Percentiles rank a stretch among this genome's conserved stretches.
phyloP scores from a whole-genome alignment of 2,888 invertebrate genomes.

The Microctonus aethiopoides region DNA sequence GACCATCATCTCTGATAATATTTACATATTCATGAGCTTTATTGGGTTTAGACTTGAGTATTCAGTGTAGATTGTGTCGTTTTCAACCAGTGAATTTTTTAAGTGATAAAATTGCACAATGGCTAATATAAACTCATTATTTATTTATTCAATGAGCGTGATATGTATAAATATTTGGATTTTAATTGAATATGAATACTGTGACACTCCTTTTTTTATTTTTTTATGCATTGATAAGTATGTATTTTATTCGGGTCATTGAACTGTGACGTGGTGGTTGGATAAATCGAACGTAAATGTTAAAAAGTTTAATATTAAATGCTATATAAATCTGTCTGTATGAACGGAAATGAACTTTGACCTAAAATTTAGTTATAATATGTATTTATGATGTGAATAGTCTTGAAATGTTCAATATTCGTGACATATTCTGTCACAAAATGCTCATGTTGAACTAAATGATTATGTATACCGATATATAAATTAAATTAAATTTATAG shows the following conservation, averaged over 20 bases:
- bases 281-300: constrained; percentile 25
- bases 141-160: not conserved
- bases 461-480: no score
- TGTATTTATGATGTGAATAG: not conserved
- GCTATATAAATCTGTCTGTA: constrained; percentile 45
- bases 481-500: no score
- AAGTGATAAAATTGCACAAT: not conserved
- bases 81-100: not conserved
- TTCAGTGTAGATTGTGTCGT: constrained; percentile 5
- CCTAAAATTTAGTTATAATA: constrained; percentile 43
- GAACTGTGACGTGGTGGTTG: not conserved
- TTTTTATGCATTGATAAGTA: not conserved
- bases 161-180: not conserved
- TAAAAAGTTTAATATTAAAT: constrained; percentile 49
- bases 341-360: constrained; percentile 49
- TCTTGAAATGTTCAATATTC: not conserved
- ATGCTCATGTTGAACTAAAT: no score
- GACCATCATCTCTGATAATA: constrained; percentile 53
- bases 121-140: not conserved
- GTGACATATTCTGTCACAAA: not conserved
- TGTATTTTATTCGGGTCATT: not conserved
- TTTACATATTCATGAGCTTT: constrained; percentile 58
- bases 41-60: constrained; percentile 21
- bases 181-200: no score
- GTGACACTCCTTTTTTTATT: no score